Percentiles rank a stretch among this genome's conserved stretches.
phyloP scores from a whole-genome alignment of 2,797 vertebrate species.

The Spatula clypeata region DNA sequence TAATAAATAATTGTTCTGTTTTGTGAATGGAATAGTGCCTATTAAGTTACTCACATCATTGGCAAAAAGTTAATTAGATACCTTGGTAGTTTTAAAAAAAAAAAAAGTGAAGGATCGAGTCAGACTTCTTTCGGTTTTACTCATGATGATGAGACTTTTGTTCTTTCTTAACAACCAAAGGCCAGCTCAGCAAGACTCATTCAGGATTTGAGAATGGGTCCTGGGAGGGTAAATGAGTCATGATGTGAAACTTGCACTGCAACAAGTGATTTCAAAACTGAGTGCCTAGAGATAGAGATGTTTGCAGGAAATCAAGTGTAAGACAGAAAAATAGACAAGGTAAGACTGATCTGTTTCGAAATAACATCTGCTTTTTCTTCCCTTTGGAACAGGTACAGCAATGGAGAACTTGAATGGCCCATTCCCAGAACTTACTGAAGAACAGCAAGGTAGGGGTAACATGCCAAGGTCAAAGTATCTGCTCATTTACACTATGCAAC shows the following conservation, averaged over 20 bases:
- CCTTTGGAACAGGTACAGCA: neutral
- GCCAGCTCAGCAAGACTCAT: neutral
- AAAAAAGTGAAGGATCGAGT: slow-evolving; percentile 22
- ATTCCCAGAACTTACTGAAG: neutral
- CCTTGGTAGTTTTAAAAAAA: neutral
- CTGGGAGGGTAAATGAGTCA: slow-evolving; percentile 13
- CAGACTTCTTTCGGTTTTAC: slow-evolving; percentile 35
- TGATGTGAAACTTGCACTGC: slow-evolving; percentile 22
- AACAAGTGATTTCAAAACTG: slow-evolving; percentile 29
- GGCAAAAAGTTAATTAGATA: slow-evolving; percentile 47
- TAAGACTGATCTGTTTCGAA: neutral
- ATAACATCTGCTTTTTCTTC: neutral
- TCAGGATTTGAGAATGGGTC: neutral
- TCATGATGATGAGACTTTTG: slow-evolving; percentile 13
- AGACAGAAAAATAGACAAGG: neutral
- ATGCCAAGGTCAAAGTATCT: neutral
- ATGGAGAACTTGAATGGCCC: slow-evolving; percentile 51
- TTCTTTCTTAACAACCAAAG: slow-evolving; percentile 39
- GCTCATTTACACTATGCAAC: neutral
- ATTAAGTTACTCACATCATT: slow-evolving; percentile 41
- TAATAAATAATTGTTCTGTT: neutral
- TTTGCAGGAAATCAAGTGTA: neutral
- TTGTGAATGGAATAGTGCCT: neutral
- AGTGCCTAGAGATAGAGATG: neutral
- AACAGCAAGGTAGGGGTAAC: slow-evolving; percentile 51